Base-by-base conservation (phyloP, 2,888 invertebrate species). In the Aphidoletes aphidimyza region DNA sequence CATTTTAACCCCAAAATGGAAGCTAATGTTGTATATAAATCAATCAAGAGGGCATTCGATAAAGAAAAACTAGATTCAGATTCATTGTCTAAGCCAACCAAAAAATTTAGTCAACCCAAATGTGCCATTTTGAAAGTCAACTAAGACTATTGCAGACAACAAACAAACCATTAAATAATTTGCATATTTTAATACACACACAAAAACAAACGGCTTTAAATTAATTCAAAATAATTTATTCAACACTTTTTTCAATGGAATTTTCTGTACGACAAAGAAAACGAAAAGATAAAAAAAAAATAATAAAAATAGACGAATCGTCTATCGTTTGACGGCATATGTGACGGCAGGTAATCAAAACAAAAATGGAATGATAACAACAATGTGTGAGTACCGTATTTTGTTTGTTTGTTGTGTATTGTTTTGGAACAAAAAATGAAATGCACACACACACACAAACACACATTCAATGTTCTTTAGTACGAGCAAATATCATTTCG, bases 401-500 rank as follows among this genome's bases (percentile, higher is more conserved):
- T 8, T 39, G 22, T 54, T 0, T 8, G 54, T 54, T n/a, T 54
- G n/a, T n/a, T n/a, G 54, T 8, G 54, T 54, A 22, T 5, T 22
- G 14, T 54, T 54, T 54, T 22, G 9, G 34, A 30, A 14, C 34
- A 3, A n/a, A n/a, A n/a, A n/a, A n/a, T n/a, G n/a, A n/a, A n/a
- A n/a, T n/a, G n/a, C n/a, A n/a, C n/a, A n/a, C n/a, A n/a, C n/a
- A n/a, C n/a, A n/a, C n/a, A n/a, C n/a, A n/a, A n/a, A n/a, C n/a
- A n/a, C n/a, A n/a, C n/a, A n/a, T 42, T 6, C 42, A 42, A 42
- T 42, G 14, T 54, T 69, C 14, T n/a, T 37, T 30, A 81, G 22
- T n/a, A 81, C 3, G 81, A 81, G 6, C 37, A 81, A 1, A 81
- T 84, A 88, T 93, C 93, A 81, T 91, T 92, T 86, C 93, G 90